These are phyloP conservation scores for Pseudoips prasinana DNA, from an alignment of 2,888 invertebrate genomes.

Conservation along the genomic window DNA sequence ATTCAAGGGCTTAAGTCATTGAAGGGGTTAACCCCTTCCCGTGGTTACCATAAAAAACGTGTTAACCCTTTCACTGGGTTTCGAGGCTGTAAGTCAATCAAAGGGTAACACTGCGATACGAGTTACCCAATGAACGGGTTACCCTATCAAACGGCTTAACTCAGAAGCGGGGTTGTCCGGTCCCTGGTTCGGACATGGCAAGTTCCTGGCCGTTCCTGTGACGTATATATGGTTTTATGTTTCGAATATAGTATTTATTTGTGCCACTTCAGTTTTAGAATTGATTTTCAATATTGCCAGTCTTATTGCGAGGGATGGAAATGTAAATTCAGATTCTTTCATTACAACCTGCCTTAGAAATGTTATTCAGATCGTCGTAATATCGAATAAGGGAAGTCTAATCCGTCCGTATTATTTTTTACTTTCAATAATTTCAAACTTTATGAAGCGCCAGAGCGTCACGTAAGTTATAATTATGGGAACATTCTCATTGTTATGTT, in stretches of 20 bases:
- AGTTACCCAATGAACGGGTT: too few relatives aligned
- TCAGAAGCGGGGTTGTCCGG: too few relatives aligned
- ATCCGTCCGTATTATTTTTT: too few relatives aligned
- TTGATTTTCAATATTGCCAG: constrained; percentile 30
- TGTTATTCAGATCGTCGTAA: constrained; percentile 10
- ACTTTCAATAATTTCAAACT: constrained; percentile 13
- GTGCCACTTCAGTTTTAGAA: constrained; percentile 22
- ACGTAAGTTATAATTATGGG: constrained; percentile 19
- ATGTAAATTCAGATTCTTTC: constrained; percentile 23
- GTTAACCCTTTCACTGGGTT: too few relatives aligned
- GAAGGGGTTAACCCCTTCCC: too few relatives aligned
- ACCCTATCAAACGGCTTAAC: too few relatives aligned
- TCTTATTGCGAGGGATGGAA: constrained; percentile 14
- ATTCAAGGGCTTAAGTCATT: too few relatives aligned
- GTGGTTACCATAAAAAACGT: too few relatives aligned
- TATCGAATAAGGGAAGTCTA: constrained; percentile 12
- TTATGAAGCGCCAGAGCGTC: constrained; percentile 16
- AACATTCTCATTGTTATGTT: constrained; percentile 15
- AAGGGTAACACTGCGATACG: too few relatives aligned
- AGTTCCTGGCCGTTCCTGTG: constrained; percentile 3
- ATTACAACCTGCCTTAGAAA: constrained; percentile 7
- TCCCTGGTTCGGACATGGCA: constrained; percentile 2
- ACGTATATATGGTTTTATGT: constrained; percentile 10
- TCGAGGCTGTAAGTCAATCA: too few relatives aligned
- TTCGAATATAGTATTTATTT: constrained; percentile 14